Percentiles rank a stretch among this genome's conserved stretches.
Evolutionary conservation across 1,140 invertebrate genomes (phyloP).

Genomic region (Drosophila nebulosa): DNA sequence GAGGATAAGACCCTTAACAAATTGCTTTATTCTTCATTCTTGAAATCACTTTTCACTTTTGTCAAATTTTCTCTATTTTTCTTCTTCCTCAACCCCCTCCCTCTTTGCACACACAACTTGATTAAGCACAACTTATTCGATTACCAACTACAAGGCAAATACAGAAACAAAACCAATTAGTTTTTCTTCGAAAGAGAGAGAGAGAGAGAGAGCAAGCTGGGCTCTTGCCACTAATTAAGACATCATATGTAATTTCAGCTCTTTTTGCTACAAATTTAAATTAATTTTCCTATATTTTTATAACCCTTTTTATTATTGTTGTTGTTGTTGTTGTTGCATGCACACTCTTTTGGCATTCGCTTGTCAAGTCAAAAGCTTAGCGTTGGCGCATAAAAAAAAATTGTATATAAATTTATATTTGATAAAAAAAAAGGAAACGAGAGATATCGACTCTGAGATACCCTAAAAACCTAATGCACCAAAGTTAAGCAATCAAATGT

Average conservation of each 20-base stretch:
- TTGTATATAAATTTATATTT: background rate
- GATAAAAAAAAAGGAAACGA: too few relatives aligned
- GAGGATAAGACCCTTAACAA: background rate
- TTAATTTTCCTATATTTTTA: conserved; percentile 73
- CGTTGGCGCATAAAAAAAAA: conserved; percentile 26
- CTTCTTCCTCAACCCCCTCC: too few relatives aligned
- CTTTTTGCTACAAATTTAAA: conserved; percentile 50
- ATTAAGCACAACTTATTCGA: conserved; percentile 1
- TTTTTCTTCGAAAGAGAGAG: background rate
- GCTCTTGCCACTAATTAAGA: conserved; percentile 65
- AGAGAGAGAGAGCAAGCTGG: background rate
- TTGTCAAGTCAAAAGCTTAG: conserved; percentile 73
- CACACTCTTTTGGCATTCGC: conserved; percentile 19
- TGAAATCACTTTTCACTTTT: background rate
- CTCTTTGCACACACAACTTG: background rate
- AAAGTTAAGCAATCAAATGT: too few relatives aligned
- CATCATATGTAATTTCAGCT: conserved; percentile 75
- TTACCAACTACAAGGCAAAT: background rate
- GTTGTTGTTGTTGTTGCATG: background rate
- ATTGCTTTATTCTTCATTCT: conserved; percentile 2
- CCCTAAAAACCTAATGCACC: background rate
- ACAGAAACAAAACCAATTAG: background rate
- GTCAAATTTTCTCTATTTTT: background rate
- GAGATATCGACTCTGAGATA: background rate
- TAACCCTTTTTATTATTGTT: conserved; percentile 59